Conservation (phyloP, 1,140 invertebrate genomes). For the Lepidurus packardi region DNA sequence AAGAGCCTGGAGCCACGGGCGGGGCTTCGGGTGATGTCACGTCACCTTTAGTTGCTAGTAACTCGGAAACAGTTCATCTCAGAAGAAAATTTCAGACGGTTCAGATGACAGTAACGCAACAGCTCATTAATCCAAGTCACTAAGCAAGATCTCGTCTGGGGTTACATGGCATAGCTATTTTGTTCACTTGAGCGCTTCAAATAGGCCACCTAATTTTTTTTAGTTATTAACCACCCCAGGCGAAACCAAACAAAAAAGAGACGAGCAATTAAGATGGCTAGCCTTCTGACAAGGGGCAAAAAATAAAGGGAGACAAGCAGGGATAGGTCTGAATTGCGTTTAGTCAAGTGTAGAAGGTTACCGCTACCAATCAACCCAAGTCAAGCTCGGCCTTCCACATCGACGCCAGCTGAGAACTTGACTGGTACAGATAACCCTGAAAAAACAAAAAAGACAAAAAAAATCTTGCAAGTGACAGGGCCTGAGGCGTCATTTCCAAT, state of each 20-base stretch:
- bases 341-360: background rate
- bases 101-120: background rate
- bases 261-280: conserved; percentile 1
- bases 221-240: background rate
- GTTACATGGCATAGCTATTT: background rate
- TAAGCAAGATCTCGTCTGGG: too few relatives aligned
- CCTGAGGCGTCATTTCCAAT: background rate
- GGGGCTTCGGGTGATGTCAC: background rate
- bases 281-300: background rate
- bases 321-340: background rate
- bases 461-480: background rate
- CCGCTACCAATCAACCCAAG: background rate
- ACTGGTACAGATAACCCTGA: conserved; percentile 4
- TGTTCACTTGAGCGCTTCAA: background rate
- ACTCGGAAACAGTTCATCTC: background rate
- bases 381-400: background rate
- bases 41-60: background rate
- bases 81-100: background rate
- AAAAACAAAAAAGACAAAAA: background rate
- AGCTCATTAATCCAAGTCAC: background rate
- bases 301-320: background rate
- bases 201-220: background rate
- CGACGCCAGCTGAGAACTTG: background rate
- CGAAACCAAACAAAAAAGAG: background rate
- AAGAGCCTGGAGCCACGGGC: background rate